Percentiles rank a stretch among this genome's conserved stretches.
phyloP scores from a whole-genome alignment of 2,888 invertebrate genomes.

The Linyphia triangularis region DNA sequence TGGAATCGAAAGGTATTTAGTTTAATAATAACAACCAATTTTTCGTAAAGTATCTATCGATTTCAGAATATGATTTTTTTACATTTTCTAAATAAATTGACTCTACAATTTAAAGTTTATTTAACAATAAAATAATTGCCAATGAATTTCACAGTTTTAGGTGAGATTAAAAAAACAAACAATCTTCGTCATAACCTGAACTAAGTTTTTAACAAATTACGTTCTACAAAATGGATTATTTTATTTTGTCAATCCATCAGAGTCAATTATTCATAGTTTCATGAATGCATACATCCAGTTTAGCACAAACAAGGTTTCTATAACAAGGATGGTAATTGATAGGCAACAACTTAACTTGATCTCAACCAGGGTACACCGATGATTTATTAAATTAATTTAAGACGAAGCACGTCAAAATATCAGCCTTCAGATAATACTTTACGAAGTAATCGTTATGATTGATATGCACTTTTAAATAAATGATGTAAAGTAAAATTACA shows the following conservation, averaged over 20 bases:
- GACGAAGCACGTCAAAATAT: not conserved
- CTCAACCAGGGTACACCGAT: conserved; percentile 11
- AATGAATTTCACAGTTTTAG: no score
- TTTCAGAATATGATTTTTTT: no score
- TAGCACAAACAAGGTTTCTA: not conserved
- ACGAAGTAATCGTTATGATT: not conserved
- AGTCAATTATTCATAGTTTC: not conserved
- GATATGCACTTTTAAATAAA: not conserved
- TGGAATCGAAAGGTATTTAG: no score
- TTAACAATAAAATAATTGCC: no score
- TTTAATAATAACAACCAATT: no score
- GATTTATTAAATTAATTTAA: conserved; percentile 41
- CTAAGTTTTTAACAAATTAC: no score
- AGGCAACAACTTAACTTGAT: conserved; percentile 22
- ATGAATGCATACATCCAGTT: not conserved
- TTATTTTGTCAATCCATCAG: not conserved
- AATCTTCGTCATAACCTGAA: no score
- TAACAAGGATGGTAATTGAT: conserved; percentile 30
- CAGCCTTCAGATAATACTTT: not conserved
- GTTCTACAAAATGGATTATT: no score
- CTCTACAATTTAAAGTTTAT: no score
- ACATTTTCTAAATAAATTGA: no score
- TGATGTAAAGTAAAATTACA: not conserved
- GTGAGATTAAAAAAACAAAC: no score
- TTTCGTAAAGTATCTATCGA: no score